phyloP scores from a whole-genome alignment of 1,140 invertebrate species.

The Psix sp. region DNA sequence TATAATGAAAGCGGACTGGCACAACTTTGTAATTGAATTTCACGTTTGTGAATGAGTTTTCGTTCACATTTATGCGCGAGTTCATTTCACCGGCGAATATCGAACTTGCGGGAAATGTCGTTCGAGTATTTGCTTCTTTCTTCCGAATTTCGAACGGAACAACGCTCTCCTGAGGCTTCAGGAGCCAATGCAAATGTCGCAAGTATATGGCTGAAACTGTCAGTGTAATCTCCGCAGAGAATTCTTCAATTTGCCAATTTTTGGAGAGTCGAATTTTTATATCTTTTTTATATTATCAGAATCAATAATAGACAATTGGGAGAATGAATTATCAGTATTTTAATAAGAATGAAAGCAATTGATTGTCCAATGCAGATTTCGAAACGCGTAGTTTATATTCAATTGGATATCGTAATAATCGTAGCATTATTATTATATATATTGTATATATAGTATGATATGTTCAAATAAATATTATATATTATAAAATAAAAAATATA shows the following conservation, averaged over 20 bases:
- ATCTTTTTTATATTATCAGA: no score
- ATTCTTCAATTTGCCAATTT: constrained; percentile 30
- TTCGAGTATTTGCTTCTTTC: constrained; percentile 33
- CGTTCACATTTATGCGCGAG: constrained; percentile 23
- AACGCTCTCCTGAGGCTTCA: constrained; percentile 25
- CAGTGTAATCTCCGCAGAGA: constrained; percentile 18
- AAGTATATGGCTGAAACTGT: constrained; percentile 18
- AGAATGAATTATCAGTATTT: no score
- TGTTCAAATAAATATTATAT: no score
- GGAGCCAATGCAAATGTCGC: constrained; percentile 26
- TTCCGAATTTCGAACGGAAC: constrained; percentile 37
- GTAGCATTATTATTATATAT: no score
- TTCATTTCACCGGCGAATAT: constrained; percentile 47
- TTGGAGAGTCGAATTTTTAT: not conserved
- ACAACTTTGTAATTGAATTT: constrained; percentile 61
- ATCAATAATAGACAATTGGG: no score
- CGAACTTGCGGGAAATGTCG: constrained; percentile 27
- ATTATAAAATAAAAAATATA: no score
- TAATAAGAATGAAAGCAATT: no score
- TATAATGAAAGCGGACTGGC: constrained; percentile 33
- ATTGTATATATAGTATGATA: no score
- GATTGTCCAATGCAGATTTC: no score
- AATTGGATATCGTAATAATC: no score
- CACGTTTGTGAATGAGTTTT: constrained; percentile 42
- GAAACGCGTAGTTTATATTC: no score